Conservation (phyloP, 2,888 invertebrate species). For the Lasioglossum figueresi region DNA sequence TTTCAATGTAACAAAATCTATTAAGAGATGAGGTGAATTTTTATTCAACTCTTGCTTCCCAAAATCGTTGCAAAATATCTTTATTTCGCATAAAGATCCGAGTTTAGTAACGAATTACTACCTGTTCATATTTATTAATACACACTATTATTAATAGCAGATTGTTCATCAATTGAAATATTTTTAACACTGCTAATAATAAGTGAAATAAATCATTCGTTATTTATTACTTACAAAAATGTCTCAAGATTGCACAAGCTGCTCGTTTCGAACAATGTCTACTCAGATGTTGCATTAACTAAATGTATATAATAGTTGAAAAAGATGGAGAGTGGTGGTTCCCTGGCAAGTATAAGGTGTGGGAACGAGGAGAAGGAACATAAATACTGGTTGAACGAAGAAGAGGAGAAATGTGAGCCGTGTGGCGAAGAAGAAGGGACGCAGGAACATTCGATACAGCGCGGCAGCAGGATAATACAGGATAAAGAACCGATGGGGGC, state of each 20-base stretch:
- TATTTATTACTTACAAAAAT: too few relatives aligned
- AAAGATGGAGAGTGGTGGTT: neutral
- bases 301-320: neutral
- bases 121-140: too few relatives aligned
- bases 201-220: too few relatives aligned
- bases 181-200: neutral
- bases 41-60: too few relatives aligned
- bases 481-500: constrained; percentile 9
- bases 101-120: too few relatives aligned
- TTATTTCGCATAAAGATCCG: too few relatives aligned
- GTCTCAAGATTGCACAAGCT: neutral
- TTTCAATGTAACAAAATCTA: too few relatives aligned
- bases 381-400: constrained; percentile 7
- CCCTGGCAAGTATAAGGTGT: neutral
- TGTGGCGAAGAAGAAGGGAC: constrained; percentile 3
- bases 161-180: too few relatives aligned
- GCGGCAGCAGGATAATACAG: neutral
- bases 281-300: neutral
- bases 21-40: too few relatives aligned
- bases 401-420: constrained; percentile 12
- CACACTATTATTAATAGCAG: too few relatives aligned
- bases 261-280: neutral
- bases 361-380: neutral
- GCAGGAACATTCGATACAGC: constrained; percentile 7
- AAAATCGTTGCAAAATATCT: too few relatives aligned